These are phyloP conservation scores for Athrips mouffetella DNA, from an alignment of 2,888 invertebrate genomes.

Conservation along the genomic window DNA sequence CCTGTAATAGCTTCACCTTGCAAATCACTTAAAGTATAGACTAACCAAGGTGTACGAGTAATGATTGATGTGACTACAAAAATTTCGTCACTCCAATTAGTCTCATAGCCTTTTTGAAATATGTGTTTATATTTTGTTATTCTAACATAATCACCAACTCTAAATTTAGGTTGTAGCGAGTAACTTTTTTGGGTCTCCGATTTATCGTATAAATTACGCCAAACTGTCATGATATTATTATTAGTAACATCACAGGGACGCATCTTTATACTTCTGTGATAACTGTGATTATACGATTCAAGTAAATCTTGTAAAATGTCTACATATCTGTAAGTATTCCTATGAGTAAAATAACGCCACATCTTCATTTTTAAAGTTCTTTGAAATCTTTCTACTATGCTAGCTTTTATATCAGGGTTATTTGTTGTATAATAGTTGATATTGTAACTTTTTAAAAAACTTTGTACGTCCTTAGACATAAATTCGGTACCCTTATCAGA, in stretches of 20 bases:
- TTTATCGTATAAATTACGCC: conserved; percentile 21
- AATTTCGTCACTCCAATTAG: conserved; percentile 36
- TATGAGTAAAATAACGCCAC: conserved; percentile 18
- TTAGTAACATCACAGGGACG: conserved; percentile 26
- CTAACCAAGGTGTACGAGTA: conserved; percentile 22
- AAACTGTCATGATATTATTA: conserved; percentile 26
- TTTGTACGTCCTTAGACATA: conserved; percentile 1
- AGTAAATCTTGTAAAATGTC: conserved; percentile 18
- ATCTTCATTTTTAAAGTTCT: conserved; percentile 20
- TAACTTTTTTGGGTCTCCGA: background rate
- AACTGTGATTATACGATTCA: conserved; percentile 24
- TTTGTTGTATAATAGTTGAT: conserved; percentile 12
- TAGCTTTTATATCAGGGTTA: conserved; percentile 12
- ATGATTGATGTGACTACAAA: conserved; percentile 21
- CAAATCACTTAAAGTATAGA: conserved; percentile 28
- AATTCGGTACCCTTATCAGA: conserved; percentile 15
- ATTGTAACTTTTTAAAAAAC: conserved; percentile 12
- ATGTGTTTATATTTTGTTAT: conserved; percentile 32
- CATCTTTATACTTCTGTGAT: conserved; percentile 22
- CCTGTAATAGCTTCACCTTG: conserved; percentile 25
- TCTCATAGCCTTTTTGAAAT: conserved; percentile 33
- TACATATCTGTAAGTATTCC: conserved; percentile 15
- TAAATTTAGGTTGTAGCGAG: conserved; percentile 8
- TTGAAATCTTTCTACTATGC: conserved; percentile 9
- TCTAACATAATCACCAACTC: conserved; percentile 24